phyloP scores from a whole-genome alignment of 1,140 invertebrate genomes.

The Lepidotrigona ventralis region DNA sequence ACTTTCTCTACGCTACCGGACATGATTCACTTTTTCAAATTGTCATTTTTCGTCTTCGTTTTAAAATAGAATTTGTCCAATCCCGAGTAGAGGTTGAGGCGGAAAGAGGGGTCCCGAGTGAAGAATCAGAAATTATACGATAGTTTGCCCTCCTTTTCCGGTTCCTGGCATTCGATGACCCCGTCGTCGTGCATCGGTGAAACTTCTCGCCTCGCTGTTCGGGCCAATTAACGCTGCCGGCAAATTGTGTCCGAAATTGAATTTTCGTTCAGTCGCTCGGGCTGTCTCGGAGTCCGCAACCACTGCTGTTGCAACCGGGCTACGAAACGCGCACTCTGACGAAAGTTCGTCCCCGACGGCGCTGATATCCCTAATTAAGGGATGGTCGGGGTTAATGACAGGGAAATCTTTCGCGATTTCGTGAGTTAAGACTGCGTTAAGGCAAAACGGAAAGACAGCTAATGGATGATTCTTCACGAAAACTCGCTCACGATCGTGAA shows the following conservation, averaged over 20 bases:
- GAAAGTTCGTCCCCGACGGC: constrained; percentile 6
- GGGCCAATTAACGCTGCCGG: constrained; percentile 55
- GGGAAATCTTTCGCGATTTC: background rate
- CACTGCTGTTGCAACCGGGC: background rate
- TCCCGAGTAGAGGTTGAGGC: background rate
- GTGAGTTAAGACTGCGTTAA: background rate
- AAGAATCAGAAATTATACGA: constrained; percentile 58
- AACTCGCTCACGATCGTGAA: background rate
- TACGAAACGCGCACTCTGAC: background rate
- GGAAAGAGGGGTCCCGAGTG: background rate
- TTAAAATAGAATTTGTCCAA: too few species aligned
- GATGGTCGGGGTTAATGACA: background rate
- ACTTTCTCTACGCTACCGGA: too few species aligned
- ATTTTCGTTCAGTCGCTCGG: constrained; percentile 42
- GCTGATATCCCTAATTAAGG: background rate
- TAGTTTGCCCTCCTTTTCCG: constrained; percentile 58
- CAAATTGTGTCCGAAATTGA: constrained; percentile 61
- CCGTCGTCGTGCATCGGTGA: background rate
- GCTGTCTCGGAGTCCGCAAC: background rate
- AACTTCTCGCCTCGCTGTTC: constrained; percentile 23
- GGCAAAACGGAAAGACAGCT: background rate
- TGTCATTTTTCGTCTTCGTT: too few species aligned
- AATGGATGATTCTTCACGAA: background rate
- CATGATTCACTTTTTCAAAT: too few species aligned
- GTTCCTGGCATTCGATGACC: constrained; percentile 14